These are phyloP conservation scores for Tiliacea aurago DNA, from an alignment of 2,888 invertebrate genomes.

Conservation along the genomic window DNA sequence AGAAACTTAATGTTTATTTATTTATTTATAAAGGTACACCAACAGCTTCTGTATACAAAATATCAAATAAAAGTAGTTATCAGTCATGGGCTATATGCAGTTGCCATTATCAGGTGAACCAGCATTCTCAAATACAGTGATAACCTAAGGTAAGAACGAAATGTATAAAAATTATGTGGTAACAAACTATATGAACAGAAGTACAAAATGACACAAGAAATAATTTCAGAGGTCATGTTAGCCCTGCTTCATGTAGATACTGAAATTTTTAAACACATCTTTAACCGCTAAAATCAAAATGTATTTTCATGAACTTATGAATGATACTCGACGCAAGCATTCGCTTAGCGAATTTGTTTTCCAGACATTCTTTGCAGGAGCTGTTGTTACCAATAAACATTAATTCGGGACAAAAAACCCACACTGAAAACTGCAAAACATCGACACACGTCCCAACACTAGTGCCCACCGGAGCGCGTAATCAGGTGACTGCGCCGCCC, in stretches of 20 bases:
- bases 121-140: too few relatives aligned
- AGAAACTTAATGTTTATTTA: background rate
- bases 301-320: background rate
- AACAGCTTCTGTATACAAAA: too few relatives aligned
- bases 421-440: conserved; percentile 1
- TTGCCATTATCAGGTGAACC: too few relatives aligned
- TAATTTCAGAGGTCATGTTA: too few relatives aligned
- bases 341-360: background rate
- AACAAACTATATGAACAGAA: too few relatives aligned
- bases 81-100: too few relatives aligned
- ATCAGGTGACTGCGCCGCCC: conserved; percentile 81
- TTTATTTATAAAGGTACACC: too few relatives aligned
- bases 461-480: conserved; percentile 77
- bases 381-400: background rate
- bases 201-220: too few relatives aligned
- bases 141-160: too few relatives aligned
- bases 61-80: too few relatives aligned
- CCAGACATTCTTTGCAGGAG: background rate
- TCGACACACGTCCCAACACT: conserved; percentile 60
- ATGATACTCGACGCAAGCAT: background rate
- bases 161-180: too few relatives aligned
- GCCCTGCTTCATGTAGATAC: background rate
- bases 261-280: background rate
- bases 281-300: background rate
- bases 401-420: background rate